Evolutionary conservation across 2,888 invertebrate species (phyloP).

Genomic region (Dolichomitus sp.): DNA sequence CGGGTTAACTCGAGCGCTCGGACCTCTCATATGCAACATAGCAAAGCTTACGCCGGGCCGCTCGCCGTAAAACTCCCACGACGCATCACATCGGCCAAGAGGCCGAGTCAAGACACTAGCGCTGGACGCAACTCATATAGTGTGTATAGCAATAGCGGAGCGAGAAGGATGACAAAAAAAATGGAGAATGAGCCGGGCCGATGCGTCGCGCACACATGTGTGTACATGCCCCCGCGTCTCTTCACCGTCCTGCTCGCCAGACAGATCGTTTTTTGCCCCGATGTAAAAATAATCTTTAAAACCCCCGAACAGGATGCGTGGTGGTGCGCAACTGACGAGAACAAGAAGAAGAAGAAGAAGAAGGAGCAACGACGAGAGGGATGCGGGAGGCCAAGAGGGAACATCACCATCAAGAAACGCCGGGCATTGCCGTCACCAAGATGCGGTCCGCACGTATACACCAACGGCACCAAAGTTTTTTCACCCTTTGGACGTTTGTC

Average conservation of each 20-base stretch:
- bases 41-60: constrained; percentile 25
- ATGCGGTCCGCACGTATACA: constrained; percentile 74
- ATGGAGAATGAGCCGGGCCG: constrained; percentile 48
- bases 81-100: constrained; percentile 67
- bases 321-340: constrained; percentile 66
- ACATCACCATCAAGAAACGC: constrained; percentile 59
- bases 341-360: constrained; percentile 33
- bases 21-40: constrained; percentile 49
- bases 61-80: constrained; percentile 74
- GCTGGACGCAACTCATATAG: constrained; percentile 65
- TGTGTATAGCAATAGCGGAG: constrained; percentile 45
- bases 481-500: constrained; percentile 84
- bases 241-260: constrained; percentile 81
- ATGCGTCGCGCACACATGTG: constrained; percentile 67
- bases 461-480: constrained; percentile 73
- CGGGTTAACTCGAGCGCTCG: constrained; percentile 53
- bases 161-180: constrained; percentile 28
- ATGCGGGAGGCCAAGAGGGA: constrained; percentile 31
- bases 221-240: constrained; percentile 50
- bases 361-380: constrained; percentile 53
- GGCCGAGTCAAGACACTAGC: constrained; percentile 49
- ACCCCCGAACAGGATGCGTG: constrained; percentile 85
- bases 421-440: constrained; percentile 80
- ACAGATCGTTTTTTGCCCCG: constrained; percentile 85
- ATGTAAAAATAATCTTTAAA: constrained; percentile 86